Evolutionary conservation across 2,113 vertebrate genomes (phyloP), one percentile per base, ranked within the genome.

Genomic region (Syngnathus typhle): DNA sequence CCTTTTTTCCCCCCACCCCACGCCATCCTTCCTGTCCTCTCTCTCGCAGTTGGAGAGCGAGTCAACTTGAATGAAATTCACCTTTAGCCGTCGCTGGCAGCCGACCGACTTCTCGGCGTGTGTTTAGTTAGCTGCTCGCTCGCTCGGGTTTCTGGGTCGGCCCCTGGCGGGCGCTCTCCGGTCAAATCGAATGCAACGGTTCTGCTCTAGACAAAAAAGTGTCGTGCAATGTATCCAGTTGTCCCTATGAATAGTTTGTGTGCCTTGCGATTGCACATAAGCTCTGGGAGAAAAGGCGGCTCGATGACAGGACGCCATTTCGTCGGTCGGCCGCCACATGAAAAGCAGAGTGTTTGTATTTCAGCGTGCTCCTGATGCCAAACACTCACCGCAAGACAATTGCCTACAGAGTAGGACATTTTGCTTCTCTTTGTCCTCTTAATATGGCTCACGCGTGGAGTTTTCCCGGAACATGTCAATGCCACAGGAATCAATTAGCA

Each of bases 291-390:
- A 71, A 77, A 79, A 78, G 69, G 69, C 75, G 60, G 62, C 68
- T 75, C 70, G 83, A 85, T 83, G 85, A 89, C 81, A 83, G 79
- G 83, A 75, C 54, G 65, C 60, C 77, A 37, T 85, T 88, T 76
- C 81, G 77, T 61, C 49, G 41, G 77, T 61, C 49, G 41, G 64
- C 69, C 38, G 62, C 84, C 84, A 88, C 85, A 87, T 85, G 86
- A 89, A 84, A 87, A 82, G 75, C 73, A 77, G 73, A 68, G 78
- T 82, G 79, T 39, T 88, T 72, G 55, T 76, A 74, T 83, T 90
- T 83, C 85, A 82, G 69, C 19, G 64, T 52, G n/a, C 72, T 64
- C 75, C 64, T 18, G 70, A 70, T 84, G 75, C 83, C 82, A 82
- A 83, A 82, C 81, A 80, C 73, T 87, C 74, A 81, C 76, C 82